Evolutionary conservation across 2,797 vertebrate genomes (phyloP), one percentile per base, ranked within the genome.

Genomic region (Staurois parvus): DNA sequence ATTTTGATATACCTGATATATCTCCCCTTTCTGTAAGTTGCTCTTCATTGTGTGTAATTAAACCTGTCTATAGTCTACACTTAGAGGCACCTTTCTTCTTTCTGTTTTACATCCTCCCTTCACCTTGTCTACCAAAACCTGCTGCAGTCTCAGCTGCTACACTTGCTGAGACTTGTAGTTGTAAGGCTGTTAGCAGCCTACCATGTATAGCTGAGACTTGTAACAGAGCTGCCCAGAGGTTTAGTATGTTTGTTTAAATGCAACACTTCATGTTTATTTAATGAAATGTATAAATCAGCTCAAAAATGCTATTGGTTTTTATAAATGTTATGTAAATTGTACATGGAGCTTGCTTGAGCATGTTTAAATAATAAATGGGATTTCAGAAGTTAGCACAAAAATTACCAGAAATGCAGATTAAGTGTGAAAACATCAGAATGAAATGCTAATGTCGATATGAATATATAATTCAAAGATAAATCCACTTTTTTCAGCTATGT

Each of bases 321-420:
- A 59, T 62, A 81, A 81, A 62, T 81, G 79, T 19, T 81, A 72
- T 81, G 52, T 59, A 72, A 73, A 42, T 72, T 15, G 17, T 30
- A 9, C 21, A 29, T 32, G 72, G 28, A 81, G 72, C 69, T 37
- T 29, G 48, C 69, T 56, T 26, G 1, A 40, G 69, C 48, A 59
- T 29, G 72, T 42, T 83, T 87, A 64, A 70, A 87, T 79, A 87
- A 83, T 76, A 76, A 76, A 84, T 76, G 76, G 29, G 52, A 37
- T 76, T 70, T 80, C 73, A 79, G 30, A 48, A 79, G 32, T 64
- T 75, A 70, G 30, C 24, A 70, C 72, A 59, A 67, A 79, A 62
- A 3, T 52, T 76, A 56, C 80, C 26, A 45, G 52, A 74, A 78
- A 72, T 66, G 37, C 69, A 30, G 40, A 68, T 74, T 29, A 45